A percentile compares a stretch with the other conserved stretches of the same genome.
These are phyloP conservation scores for Seladonia tumulorum DNA, from an alignment of 2,888 invertebrate species.

Conservation along the genomic window DNA sequence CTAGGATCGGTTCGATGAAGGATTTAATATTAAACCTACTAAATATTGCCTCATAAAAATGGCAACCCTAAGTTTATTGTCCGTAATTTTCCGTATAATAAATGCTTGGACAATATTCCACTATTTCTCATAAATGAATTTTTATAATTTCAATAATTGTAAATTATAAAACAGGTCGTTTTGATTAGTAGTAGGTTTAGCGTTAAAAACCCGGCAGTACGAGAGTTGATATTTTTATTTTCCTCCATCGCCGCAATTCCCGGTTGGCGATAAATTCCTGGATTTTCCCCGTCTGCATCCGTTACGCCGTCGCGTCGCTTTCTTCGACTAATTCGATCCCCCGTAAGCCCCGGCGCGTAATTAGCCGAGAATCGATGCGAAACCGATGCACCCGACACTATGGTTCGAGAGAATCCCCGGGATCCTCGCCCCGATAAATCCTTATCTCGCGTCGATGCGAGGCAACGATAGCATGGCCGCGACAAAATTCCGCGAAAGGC, in stretches of 20 bases:
- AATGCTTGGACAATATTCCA: too few species aligned
- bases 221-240: not conserved
- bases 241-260: not conserved
- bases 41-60: too few species aligned
- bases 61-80: too few species aligned
- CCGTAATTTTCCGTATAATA: too few species aligned
- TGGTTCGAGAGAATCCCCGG: not conserved
- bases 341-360: slow-evolving; percentile 28
- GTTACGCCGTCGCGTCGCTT: slow-evolving; percentile 8
- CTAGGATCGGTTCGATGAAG: not conserved
- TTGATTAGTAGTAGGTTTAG: too few species aligned
- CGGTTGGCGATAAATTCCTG: slow-evolving; percentile 34
- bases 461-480: not conserved
- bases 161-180: too few species aligned
- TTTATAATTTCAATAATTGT: too few species aligned
- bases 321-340: slow-evolving; percentile 43
- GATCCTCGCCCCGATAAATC: slow-evolving; percentile 12
- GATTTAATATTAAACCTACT: too few species aligned
- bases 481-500: slow-evolving; percentile 10
- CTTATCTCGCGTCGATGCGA: not conserved
- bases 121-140: too few species aligned
- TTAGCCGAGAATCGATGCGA: slow-evolving; percentile 47
- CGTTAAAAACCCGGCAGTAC: not conserved
- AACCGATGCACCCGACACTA: slow-evolving; percentile 1
- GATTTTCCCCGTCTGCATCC: slow-evolving; percentile 39